A percentile compares a stretch with the other conserved stretches of the same genome.
These are phyloP conservation scores for Tenthredo amoena DNA, from an alignment of 2,888 invertebrate genomes.

Conservation along the genomic window DNA sequence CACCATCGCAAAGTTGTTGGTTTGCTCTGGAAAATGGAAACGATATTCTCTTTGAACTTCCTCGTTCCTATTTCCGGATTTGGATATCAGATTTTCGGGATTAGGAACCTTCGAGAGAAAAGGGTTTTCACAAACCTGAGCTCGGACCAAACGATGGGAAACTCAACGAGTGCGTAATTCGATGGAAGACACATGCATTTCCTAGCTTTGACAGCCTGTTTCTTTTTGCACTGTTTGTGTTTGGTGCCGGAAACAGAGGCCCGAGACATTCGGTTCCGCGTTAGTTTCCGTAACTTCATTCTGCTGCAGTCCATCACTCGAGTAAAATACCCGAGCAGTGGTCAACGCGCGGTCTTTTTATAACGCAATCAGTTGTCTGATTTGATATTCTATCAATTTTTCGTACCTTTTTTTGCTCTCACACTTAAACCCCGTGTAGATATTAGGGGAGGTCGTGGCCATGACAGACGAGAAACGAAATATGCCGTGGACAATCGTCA, in stretches of 20 bases:
- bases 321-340: slow-evolving; percentile 51
- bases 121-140: slow-evolving; percentile 73
- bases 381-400: slow-evolving; percentile 52
- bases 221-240: slow-evolving; percentile 63
- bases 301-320: slow-evolving; percentile 58
- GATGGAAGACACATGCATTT: slow-evolving; percentile 83
- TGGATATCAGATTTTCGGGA: not conserved
- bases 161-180: slow-evolving; percentile 82
- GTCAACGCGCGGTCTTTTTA: slow-evolving; percentile 53
- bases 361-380: not conserved
- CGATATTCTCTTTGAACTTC: not conserved
- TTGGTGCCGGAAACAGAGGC: slow-evolving; percentile 59
- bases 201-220: slow-evolving; percentile 66
- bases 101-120: not conserved
- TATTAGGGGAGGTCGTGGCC: slow-evolving; percentile 61
- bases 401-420: slow-evolving; percentile 49
- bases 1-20: slow-evolving; percentile 86
- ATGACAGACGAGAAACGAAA: slow-evolving; percentile 66
- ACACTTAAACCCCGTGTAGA: slow-evolving; percentile 52
- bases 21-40: slow-evolving; percentile 76
- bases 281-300: slow-evolving; percentile 63
- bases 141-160: slow-evolving; percentile 85
- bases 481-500: slow-evolving; percentile 46
- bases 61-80: not conserved
- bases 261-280: slow-evolving; percentile 64